Conservation (phyloP, 2,888 invertebrate genomes). For the Galerucella calmariensis region DNA sequence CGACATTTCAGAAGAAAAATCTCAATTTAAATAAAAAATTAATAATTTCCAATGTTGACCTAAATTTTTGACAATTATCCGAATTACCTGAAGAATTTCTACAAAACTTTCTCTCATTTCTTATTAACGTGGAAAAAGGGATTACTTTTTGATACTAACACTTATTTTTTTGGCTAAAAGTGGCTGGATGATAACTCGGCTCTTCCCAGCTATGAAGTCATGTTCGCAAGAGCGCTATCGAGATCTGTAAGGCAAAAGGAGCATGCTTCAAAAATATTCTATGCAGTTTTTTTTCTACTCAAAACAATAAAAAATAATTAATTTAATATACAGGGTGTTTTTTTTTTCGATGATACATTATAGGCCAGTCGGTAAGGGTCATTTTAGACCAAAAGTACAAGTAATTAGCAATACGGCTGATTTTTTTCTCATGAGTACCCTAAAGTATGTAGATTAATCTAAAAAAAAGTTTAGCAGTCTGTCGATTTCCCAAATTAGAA, state of each 20-base stretch:
- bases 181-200: constrained; percentile 84
- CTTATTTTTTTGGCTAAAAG: constrained; percentile 48
- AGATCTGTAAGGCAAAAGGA: constrained; percentile 72
- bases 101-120: background rate
- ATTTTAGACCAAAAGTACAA: no score
- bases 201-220: constrained; percentile 74
- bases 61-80: background rate
- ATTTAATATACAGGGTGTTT: no score
- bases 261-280: constrained; percentile 40
- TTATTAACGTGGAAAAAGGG: constrained; percentile 34
- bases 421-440: no score
- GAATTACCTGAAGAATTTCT: constrained; percentile 10
- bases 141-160: constrained; percentile 49
- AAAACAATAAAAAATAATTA: constrained; percentile 25
- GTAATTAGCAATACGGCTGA: no score
- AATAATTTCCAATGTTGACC: background rate
- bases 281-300: constrained; percentile 32
- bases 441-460: no score
- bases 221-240: constrained; percentile 76
- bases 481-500: no score
- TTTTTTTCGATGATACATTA: no score
- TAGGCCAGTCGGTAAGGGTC: no score
- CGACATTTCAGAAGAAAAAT: no score
- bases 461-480: no score
- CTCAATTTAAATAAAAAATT: background rate